Conservation (phyloP, 30 jellyfish, hydroid and myxozoan species). For the Nemopilema nomurai region DNA sequence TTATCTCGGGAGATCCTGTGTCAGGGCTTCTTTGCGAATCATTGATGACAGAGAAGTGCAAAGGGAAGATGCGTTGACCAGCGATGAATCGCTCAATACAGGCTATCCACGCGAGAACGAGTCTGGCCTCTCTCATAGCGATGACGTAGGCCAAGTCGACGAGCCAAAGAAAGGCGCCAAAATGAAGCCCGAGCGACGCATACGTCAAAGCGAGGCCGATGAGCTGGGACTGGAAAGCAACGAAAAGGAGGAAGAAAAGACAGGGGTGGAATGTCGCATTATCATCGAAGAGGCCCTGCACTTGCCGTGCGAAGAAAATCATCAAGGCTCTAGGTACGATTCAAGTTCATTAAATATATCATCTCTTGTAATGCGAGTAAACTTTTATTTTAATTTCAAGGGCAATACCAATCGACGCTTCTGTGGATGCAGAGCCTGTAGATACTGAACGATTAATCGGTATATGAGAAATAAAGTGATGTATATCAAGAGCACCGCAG, state of each 20-base stretch:
- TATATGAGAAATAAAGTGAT: too few species aligned
- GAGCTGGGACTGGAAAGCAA: background rate
- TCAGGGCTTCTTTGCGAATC: constrained; percentile 47
- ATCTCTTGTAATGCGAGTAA: too few species aligned
- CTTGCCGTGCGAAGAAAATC: constrained; percentile 26
- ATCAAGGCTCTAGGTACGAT: constrained; percentile 28
- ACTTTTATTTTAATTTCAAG: too few species aligned
- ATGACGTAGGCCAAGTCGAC: background rate
- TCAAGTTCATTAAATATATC: background rate
- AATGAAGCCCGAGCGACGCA: too few species aligned
- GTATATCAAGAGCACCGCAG: too few species aligned
- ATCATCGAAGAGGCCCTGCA: constrained; percentile 86
- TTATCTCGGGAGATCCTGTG: constrained; percentile 54
- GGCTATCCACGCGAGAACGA: constrained; percentile 16
- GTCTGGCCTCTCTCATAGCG: background rate
- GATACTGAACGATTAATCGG: too few species aligned
- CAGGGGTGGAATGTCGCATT: constrained; percentile 41
- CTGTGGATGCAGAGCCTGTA: too few species aligned
- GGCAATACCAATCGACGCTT: too few species aligned
- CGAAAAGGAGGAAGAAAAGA: background rate
- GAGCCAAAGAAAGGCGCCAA: too few species aligned
- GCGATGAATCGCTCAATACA: constrained; percentile 3
- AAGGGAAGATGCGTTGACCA: background rate
- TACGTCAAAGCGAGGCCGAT: too few species aligned
- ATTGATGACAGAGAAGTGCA: background rate